These are phyloP conservation scores for Ornithoptera priamus DNA, from an alignment of 2,888 invertebrate species.

Conservation along the genomic window DNA sequence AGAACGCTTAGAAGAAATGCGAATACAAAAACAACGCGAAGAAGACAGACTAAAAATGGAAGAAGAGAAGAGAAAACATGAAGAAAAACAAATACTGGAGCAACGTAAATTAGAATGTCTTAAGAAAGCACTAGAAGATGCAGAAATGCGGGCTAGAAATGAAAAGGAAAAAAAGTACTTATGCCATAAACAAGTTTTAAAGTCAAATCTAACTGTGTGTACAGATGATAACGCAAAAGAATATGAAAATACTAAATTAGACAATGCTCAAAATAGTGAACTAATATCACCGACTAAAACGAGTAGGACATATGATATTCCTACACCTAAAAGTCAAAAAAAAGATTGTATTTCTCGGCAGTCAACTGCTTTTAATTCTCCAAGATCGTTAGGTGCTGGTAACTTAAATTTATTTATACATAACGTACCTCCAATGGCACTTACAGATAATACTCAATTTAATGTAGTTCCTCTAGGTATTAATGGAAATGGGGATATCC, in stretches of 20 bases:
- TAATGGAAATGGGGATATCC: conserved; percentile 60
- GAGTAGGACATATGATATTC: conserved; percentile 65
- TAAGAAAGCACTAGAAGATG: conserved; percentile 88
- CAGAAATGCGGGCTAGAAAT: conserved; percentile 85
- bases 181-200: conserved; percentile 52
- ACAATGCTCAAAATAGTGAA: conserved; percentile 45
- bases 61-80: conserved; percentile 83
- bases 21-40: conserved; percentile 87
- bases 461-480: conserved; percentile 72
- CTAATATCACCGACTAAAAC: conserved; percentile 63
- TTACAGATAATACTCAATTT: conserved; percentile 67
- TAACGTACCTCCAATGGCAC: conserved; percentile 65
- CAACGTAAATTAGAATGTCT: conserved; percentile 87
- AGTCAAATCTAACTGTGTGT: conserved; percentile 35
- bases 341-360: conserved; percentile 64
- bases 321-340: conserved; percentile 66
- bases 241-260: conserved; percentile 43
- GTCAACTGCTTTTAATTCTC: conserved; percentile 69
- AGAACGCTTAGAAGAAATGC: conserved; percentile 89
- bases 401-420: conserved; percentile 71
- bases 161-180: conserved; percentile 81
- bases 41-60: conserved; percentile 84
- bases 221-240: conserved; percentile 45
- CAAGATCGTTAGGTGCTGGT: conserved; percentile 64
- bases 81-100: conserved; percentile 86